Evolutionary conservation across 2,888 invertebrate genomes (phyloP).

Genomic region (Elegia similella): DNA sequence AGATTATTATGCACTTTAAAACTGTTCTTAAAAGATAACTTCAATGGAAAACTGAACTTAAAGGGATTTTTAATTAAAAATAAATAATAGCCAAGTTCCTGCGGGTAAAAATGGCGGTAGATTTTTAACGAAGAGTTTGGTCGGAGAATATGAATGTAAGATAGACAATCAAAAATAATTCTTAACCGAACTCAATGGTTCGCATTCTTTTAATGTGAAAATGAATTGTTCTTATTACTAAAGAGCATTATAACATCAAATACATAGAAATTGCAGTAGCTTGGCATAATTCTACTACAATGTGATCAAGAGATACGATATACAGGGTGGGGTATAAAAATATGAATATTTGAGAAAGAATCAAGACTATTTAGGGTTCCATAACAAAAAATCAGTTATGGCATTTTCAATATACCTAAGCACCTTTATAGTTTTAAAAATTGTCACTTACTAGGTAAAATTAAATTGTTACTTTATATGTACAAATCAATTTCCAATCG

Average conservation of each 20-base stretch:
- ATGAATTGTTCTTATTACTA: neutral
- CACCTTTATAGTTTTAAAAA: neutral
- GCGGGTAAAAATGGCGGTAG: constrained; percentile 2
- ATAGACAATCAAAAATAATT: no score
- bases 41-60: constrained; percentile 4
- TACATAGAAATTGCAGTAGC: neutral
- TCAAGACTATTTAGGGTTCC: neutral
- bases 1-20: constrained; percentile 14
- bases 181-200: no score
- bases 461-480: constrained; percentile 7
- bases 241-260: neutral
- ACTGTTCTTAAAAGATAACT: constrained; percentile 10
- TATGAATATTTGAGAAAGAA: neutral
- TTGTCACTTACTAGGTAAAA: neutral
- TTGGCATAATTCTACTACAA: neutral
- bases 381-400: neutral
- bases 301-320: neutral
- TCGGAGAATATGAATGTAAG: no score
- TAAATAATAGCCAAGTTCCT: constrained; percentile 6
- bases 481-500: constrained; percentile 20
- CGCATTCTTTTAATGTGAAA: neutral
- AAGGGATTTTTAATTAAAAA: constrained; percentile 10
- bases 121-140: constrained; percentile 2
- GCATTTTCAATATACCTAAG: constrained; percentile 11
- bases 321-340: constrained; percentile 14